Base-by-base conservation (phyloP, 2,888 invertebrate species). In the Julus scanicus region DNA sequence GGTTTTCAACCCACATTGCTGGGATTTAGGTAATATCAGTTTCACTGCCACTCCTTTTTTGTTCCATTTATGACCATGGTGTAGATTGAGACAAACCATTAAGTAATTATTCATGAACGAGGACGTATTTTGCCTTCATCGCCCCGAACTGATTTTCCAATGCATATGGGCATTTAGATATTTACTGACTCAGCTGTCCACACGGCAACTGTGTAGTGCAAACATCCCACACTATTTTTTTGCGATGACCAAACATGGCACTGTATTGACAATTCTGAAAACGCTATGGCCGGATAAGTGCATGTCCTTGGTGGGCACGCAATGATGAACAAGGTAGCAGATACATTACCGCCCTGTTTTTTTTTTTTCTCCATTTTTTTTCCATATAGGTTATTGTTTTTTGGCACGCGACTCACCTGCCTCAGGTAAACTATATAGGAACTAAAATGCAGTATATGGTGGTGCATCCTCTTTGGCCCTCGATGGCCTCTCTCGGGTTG, bases 161-260 rank as follows among this genome's bases (percentile, higher is more conserved):
- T 15, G 15, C 53, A 53, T 53, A 2, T 53, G 53, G 53, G 53
- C 15, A 9, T 53, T 53, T 15, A 2, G 2, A 2, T 63, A n/a
- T 3, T 63, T n/a, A 13, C 63, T 13, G 63, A n/a, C 63, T 63
- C 63, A 63, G 63, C 63, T 63, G n/a, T 63, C 63, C 63, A 63
- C 63, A 4, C 53, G 11, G 53, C 15, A 53, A 11, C 11, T 53
- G 3, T 15, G 53, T 8, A 53, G 15, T 15, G 11, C 53, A 53
- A 53, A 53, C 11, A 9, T 8, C 53, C 63, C 63, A 63, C 63
- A n/a, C 17, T 15, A 63, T 63, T 17, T 63, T 63, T 63, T 63
- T 63, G 63, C 63, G 63, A 17, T 63, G 63, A 63, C 63, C 63
- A n/a, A 63, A 63, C n/a, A 63, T 63, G 63, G 63, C 63, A n/a